Evolutionary conservation across 2,888 invertebrate species (phyloP).

Genomic region (Tortricodes alternella): DNA sequence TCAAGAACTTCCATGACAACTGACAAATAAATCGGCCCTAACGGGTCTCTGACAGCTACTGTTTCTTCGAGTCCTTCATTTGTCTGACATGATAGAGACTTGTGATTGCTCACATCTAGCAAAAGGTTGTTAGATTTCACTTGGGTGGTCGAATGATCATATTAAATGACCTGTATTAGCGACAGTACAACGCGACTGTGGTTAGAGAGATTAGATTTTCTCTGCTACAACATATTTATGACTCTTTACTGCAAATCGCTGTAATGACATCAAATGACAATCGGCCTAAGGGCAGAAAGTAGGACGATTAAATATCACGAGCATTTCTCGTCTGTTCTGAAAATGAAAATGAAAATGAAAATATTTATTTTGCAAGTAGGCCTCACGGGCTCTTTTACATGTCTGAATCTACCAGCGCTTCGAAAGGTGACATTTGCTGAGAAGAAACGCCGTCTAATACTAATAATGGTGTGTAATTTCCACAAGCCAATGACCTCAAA

Average conservation of each 20-base stretch:
- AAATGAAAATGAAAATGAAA: too few species aligned
- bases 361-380: too few species aligned
- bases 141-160: constrained; percentile 2
- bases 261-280: constrained; percentile 18
- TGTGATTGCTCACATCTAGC: background rate
- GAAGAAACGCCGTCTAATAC: too few species aligned
- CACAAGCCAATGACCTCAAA: constrained; percentile 27
- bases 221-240: constrained; percentile 2
- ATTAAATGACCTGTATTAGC: constrained; percentile 3
- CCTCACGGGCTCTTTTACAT: too few species aligned
- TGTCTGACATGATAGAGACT: background rate
- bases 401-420: too few species aligned
- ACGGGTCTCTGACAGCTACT: constrained; percentile 2
- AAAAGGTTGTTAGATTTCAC: constrained; percentile 10
- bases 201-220: constrained; percentile 17
- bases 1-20: constrained; percentile 5
- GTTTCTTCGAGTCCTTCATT: background rate
- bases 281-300: constrained; percentile 17
- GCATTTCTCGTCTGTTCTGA: constrained; percentile 17
- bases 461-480: constrained; percentile 27
- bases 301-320: constrained; percentile 5
- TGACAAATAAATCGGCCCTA: constrained; percentile 10
- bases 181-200: background rate
- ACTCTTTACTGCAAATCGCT: background rate
- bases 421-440: too few species aligned